Base-by-base conservation (phyloP, 2,888 invertebrate species). In the Drosophila affinis region DNA sequence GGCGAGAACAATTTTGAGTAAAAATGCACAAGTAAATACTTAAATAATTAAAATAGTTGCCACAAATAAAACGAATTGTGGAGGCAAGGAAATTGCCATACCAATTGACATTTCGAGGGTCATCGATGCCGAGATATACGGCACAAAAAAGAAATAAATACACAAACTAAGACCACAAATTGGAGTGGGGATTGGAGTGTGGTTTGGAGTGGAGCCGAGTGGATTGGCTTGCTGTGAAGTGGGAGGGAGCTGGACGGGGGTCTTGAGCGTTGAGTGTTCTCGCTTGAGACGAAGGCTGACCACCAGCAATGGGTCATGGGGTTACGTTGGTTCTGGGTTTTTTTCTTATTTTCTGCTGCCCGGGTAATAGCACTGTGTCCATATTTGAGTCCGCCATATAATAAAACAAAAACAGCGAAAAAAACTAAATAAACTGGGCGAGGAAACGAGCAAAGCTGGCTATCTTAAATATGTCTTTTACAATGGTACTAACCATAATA, bases 401-500 rank as follows among this genome's bases (percentile, higher is more conserved):
- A 34, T 39, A 39, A 39, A 14, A 24, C 4, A 4, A 24, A 24
- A 24, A 24, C 24, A 24, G 5, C 24, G 7, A 14, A 39, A 39
- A 39, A 59, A 58, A 65, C 44, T 12, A 29, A 44, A 73, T 63
- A 63, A 73, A 55, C 51, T 59, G 58, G 48, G 72, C 54, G 51
- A 65, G 48, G 67, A 24, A 32, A 32, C 63, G 47, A 34, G 53
- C 65, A 24, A 47, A 57, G 52, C 62, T 75, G 61, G 88, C 82
- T 82, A 83, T 88, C 82, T 83, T 75, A 79, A 82, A 83, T 77
- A 76, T 72, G 77, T 60, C 77, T 57, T 83, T 83, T 83, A 83
- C 83, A 85, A 75, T 64, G 69, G 75, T 60, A 72, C 82, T 82
- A 85, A 77, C 73, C 75, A 61, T 76, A 72, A 75, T 79, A 82